Evolutionary conservation across 2,797 vertebrate species (phyloP), one percentile per base, ranked within the genome.

Genomic region (Cottoperca gobio): DNA sequence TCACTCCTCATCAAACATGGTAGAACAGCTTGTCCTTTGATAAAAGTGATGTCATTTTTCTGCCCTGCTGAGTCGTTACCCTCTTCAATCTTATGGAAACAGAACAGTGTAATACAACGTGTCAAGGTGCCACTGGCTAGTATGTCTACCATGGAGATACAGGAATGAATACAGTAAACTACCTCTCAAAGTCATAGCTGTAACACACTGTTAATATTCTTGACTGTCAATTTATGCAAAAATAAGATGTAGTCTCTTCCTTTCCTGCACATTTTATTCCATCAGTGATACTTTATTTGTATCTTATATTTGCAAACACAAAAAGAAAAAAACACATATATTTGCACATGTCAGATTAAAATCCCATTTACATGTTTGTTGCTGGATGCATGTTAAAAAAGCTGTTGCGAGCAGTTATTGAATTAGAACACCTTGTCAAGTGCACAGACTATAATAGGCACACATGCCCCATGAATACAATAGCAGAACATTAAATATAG

Each of bases 11-110:
- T 88, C 78, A 78, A 73, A 81, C 54, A 63, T 16, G 70, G 64
- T 57, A 70, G 64, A 74, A 55, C 67, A 73, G 71, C 69, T 53
- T 76, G 82, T 84, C 75, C 70, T 79, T 69, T 70, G 63, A 81
- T 80, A 81, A 74, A 21, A 61, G 13, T 69, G 16, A 87, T 70
- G 58, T 65, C 0, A 78, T 80, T 72, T 71, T 83, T n/a, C 67
- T 68, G 50, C n/a, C 23, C 28, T 7, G 65, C 59, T 69, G 57
- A 84, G 19, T 28, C 28, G 21, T 42, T 77, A 73, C 66, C 63
- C n/a, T 59, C 55, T 77, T 72, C 52, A 60, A 23, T 74, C 66
- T 54, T 31, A 45, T 23, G 16, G 33, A 72, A 59, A 33, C 13
- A 45, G n/a, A 79, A 69, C 16, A 23, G 13, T 71, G 21, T 61